A percentile compares a stretch with the other conserved stretches of the same genome.
phyloP scores from a whole-genome alignment of 1,140 invertebrate species.

The Gonioctena quinquepunctata region DNA sequence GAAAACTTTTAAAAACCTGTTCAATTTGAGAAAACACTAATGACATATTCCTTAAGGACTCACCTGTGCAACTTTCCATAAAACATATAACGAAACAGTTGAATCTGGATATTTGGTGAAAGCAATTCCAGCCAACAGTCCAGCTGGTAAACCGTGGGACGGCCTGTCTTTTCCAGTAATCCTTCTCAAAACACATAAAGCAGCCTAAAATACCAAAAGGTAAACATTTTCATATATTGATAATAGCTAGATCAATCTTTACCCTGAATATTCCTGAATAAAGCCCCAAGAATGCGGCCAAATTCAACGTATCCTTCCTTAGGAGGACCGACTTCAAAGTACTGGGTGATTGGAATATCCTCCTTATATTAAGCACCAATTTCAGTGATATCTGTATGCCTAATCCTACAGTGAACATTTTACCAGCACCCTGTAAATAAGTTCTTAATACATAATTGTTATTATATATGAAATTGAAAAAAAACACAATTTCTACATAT shows the following conservation, averaged over 20 bases:
- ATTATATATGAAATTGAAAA: too few species aligned
- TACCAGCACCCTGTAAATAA: conserved; percentile 59
- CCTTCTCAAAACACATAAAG: conserved; percentile 65
- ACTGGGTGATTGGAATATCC: conserved; percentile 58
- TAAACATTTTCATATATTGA: not conserved
- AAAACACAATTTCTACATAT: too few species aligned
- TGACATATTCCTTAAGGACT: too few species aligned
- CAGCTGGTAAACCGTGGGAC: conserved; percentile 66
- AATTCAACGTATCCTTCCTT: conserved; percentile 61
- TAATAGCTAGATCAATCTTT: conserved; percentile 31
- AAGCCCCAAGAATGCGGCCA: conserved; percentile 67
- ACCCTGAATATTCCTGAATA: conserved; percentile 69
- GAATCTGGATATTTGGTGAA: conserved; percentile 70
- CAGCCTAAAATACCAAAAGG: conserved; percentile 56
- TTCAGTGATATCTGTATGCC: conserved; percentile 65
- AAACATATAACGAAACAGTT: conserved; percentile 70
- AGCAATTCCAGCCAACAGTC: conserved; percentile 64
- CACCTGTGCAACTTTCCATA: conserved; percentile 75
- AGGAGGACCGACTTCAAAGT: conserved; percentile 60
- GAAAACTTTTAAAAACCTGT: too few species aligned
- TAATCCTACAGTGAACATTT: conserved; percentile 64
- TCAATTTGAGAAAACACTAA: not conserved
- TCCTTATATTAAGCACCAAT: conserved; percentile 58
- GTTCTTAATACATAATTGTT: too few species aligned
- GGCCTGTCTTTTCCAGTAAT: conserved; percentile 61